These are phyloP conservation scores for Apotomis capreana DNA, from an alignment of 2,888 invertebrate species.

Conservation along the genomic window DNA sequence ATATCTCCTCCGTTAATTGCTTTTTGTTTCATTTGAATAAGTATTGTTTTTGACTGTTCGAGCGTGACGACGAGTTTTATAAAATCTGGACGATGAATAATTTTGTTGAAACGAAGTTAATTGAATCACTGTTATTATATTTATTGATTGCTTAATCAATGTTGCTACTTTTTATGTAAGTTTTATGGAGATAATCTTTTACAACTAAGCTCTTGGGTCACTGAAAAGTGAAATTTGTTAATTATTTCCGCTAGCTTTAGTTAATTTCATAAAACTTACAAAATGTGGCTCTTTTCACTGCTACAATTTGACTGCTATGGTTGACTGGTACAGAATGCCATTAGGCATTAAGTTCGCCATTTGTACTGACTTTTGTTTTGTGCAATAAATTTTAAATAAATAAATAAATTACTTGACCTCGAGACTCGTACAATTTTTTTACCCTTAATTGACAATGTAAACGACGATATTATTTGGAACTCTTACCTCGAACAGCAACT, in stretches of 20 bases:
- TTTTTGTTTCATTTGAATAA: slow-evolving; percentile 84
- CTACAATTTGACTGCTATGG: too few relatives aligned
- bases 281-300: too few relatives aligned
- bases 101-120: slow-evolving; percentile 67
- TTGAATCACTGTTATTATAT: slow-evolving; percentile 66
- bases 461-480: too few relatives aligned
- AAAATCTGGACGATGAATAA: slow-evolving; percentile 77
- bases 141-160: slow-evolving; percentile 46
- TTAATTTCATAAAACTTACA: too few relatives aligned
- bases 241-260: neutral
- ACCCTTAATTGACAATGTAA: too few relatives aligned
- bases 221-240: neutral
- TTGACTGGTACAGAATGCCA: too few relatives aligned
- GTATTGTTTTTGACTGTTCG: slow-evolving; percentile 82
- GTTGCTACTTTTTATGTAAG: slow-evolving; percentile 28
- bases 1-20: slow-evolving; percentile 81
- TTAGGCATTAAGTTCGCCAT: too few relatives aligned
- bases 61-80: slow-evolving; percentile 74
- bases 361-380: too few relatives aligned
- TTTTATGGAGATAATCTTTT: slow-evolving; percentile 19
- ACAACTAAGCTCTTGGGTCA: neutral
- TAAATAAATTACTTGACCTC: too few relatives aligned
- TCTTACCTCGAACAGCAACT: too few relatives aligned
- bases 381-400: too few relatives aligned
- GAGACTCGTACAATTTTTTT: too few relatives aligned